These are phyloP conservation scores for Rhinoraja longicauda DNA, from an alignment of 2,797 vertebrate genomes.

Conservation along the genomic window DNA sequence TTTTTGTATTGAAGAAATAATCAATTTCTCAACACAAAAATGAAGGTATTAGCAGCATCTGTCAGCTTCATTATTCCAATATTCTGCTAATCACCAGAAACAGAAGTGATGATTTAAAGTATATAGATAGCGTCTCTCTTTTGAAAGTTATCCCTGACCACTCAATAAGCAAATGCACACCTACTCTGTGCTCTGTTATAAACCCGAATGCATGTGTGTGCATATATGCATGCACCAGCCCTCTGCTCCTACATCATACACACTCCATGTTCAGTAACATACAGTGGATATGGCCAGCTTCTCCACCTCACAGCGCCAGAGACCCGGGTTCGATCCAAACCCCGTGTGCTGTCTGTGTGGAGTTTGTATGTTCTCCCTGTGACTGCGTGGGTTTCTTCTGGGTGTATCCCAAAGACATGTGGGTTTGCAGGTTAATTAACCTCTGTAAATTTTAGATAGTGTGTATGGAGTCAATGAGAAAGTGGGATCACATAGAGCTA, in stretches of 20 bases:
- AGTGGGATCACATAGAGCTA: too few species aligned
- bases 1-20: constrained; percentile 7
- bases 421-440: too few species aligned
- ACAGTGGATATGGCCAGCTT: not conserved
- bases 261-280: not conserved
- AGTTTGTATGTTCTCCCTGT: too few species aligned
- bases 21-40: not conserved
- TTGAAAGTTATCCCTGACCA: not conserved
- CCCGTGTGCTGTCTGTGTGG: too few species aligned
- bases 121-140: not conserved
- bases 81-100: not conserved
- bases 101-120: not conserved
- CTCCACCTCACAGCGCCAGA: too few species aligned
- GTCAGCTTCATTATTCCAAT: not conserved
- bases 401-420: too few species aligned
- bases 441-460: too few species aligned
- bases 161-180: constrained; percentile 1
- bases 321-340: too few species aligned
- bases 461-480: too few species aligned
- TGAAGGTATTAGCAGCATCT: not conserved
- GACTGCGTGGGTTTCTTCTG: too few species aligned
- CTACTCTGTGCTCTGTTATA: not conserved
- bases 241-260: not conserved
- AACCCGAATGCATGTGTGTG: too few species aligned
- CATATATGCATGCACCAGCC: not conserved